Conservation (phyloP, 2,113 vertebrate species). For the Melanocharis versteri region DNA sequence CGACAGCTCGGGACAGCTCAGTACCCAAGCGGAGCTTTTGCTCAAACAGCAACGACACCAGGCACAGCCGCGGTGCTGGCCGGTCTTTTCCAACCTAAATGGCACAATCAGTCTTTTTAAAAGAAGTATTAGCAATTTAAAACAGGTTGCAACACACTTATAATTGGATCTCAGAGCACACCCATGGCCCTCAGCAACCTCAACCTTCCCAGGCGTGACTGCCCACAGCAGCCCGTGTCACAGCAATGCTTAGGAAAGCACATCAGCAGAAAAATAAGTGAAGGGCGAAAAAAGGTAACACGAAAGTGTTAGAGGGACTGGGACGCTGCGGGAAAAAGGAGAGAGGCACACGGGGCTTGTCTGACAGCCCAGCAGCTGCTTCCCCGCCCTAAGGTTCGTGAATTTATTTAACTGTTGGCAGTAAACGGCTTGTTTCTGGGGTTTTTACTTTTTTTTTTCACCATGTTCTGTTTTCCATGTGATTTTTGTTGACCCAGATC, state of each 20-base stretch:
- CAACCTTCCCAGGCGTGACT: not conserved
- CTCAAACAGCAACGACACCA: not conserved
- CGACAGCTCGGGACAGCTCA: not conserved
- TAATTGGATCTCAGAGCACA: accelerated
- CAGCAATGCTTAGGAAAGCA: not conserved
- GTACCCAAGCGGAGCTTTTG: accelerated
- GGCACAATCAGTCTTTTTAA: accelerated
- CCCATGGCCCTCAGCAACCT: accelerated
- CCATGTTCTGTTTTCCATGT: not conserved
- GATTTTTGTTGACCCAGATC: not conserved
- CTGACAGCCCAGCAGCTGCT: not conserved
- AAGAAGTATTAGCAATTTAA: not conserved
- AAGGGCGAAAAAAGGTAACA: accelerated
- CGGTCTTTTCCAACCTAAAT: no score
- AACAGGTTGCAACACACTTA: not conserved
- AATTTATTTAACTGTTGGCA: not conserved
- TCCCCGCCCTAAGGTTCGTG: accelerated
- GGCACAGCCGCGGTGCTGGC: accelerated
- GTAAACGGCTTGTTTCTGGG: not conserved
- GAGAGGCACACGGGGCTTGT: accelerated
- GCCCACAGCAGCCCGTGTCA: not conserved
- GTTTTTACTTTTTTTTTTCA: not conserved
- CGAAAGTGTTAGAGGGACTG: not conserved
- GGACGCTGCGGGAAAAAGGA: accelerated
- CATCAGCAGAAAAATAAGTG: not conserved